Base-by-base conservation (phyloP, 2,888 invertebrate species). In the Octodonta nipae region DNA sequence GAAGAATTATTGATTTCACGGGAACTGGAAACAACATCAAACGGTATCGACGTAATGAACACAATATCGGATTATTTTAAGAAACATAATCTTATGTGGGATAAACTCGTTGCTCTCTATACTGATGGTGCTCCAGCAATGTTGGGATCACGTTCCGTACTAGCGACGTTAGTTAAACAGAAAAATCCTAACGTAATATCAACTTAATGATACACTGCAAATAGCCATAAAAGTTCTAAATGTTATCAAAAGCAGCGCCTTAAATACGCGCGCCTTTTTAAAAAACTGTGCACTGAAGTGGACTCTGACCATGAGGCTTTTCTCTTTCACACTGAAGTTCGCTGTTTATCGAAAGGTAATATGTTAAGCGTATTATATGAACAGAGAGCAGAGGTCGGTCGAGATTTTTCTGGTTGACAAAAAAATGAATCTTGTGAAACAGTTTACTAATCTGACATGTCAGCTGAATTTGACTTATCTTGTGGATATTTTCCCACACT, bases 121-220 rank as follows among this genome's bases (percentile, higher is more conserved):
- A 43, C 42, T 8, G 42, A 40, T 24, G 42, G 41, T 32, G 44
- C 41, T 34, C 38, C 35, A 14, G 34, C 42, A 12, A 44, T 47
- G 41, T 26, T 40, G 6, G 39, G 43, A 26, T 44, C 42, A 5
- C 37, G 37, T 15, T 41, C 35, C 25, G 41, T 41, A 26, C 29
- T 46, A 26, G 37, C 34, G 28, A 27, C 38, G 13, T 35, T 41
- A 17, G 26, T 41, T 30, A 46, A 43, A n/a, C 11, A 17, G 7
- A 44, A 41, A 33, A 43, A 45, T 39, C 41, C 36, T 22, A 26
- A 15, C 11, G 28, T 30, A 43, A 40, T 41, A 22, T 42, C 41
- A 29, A 39, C 39, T 33, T 45, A 43, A 26, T 45, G 28, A 35
- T 36, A 29, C 34, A 28, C 31, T 37, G 31, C 12, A 40, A 33